Percentiles rank a stretch among this genome's conserved stretches.
Evolutionary conservation across 2,888 invertebrate species (phyloP).

Genomic region (Amorpha juglandis): DNA sequence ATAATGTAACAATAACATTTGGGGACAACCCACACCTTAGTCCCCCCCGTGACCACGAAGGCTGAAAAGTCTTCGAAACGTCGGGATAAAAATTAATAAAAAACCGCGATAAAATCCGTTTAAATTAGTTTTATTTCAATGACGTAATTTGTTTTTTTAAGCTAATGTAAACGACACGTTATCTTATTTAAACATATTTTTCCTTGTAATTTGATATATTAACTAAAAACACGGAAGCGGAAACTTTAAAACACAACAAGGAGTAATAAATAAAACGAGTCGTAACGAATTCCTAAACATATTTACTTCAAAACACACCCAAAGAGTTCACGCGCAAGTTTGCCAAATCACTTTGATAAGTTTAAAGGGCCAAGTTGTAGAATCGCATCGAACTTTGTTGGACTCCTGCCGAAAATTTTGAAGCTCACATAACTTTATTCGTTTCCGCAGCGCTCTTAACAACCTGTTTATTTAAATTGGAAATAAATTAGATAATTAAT

Average conservation of each 20-base stretch:
- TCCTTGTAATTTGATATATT: not conserved
- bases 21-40: too few species aligned
- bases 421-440: constrained; percentile 63
- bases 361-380: constrained; percentile 61
- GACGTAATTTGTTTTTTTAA: too few species aligned
- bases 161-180: too few species aligned
- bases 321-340: constrained; percentile 67
- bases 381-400: constrained; percentile 73
- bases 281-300: constrained; percentile 40
- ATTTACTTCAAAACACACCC: constrained; percentile 54
- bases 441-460: constrained; percentile 58
- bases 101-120: too few species aligned
- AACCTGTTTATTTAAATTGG: constrained; percentile 55
- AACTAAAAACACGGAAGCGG: not conserved
- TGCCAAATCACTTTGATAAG: constrained; percentile 78
- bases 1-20: too few species aligned
- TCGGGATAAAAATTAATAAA: too few species aligned
- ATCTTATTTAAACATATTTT: not conserved
- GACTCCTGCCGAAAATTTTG: constrained; percentile 69
- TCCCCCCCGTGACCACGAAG: too few species aligned
- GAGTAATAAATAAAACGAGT: constrained; percentile 13
- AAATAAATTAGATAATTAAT: constrained; percentile 27
- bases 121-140: too few species aligned
- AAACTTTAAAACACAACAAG: constrained; percentile 15
- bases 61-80: too few species aligned